Conservation (phyloP, 2,888 invertebrate genomes). For the Eristalis arbustorum region DNA sequence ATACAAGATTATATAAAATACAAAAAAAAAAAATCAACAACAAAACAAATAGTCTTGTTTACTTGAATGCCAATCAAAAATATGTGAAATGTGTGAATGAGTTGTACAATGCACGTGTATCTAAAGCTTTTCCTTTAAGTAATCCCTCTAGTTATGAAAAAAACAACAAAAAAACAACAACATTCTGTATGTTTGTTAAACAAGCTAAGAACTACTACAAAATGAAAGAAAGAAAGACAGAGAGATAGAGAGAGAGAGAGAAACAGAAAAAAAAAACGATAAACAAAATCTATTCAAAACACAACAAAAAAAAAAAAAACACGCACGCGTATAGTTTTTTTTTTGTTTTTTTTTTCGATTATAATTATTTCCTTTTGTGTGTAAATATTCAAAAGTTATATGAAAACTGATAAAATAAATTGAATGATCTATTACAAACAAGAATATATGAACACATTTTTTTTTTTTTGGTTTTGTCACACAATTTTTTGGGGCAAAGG, state of each 20-base stretch:
- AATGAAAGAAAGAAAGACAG: too few species aligned
- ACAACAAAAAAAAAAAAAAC: slow-evolving; percentile 4
- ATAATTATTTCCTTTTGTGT: slow-evolving; percentile 16
- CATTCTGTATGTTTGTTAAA: slow-evolving; percentile 1
- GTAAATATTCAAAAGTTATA: slow-evolving; percentile 20
- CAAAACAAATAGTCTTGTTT: not conserved
- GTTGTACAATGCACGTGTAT: slow-evolving; percentile 29
- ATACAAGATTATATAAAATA: not conserved
- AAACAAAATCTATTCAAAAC: slow-evolving; percentile 17
- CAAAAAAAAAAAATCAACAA: not conserved
- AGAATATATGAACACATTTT: not conserved
- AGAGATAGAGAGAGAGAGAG: not conserved
- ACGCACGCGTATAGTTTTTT: slow-evolving; percentile 23
- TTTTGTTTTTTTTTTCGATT: too few species aligned
- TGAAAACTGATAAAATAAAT: not conserved
- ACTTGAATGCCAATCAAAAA: not conserved
- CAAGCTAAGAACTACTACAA: not conserved
- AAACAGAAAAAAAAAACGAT: not conserved
- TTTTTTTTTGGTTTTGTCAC: not conserved
- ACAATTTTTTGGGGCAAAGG: not conserved
- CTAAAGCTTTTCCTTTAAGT: slow-evolving; percentile 24
- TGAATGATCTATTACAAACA: slow-evolving; percentile 1
- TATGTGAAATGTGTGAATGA: slow-evolving; percentile 34
- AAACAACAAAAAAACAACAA: too few species aligned
- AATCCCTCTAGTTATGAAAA: slow-evolving; percentile 1